These are phyloP conservation scores for Athene cunicularia DNA, from an alignment of 2,113 vertebrate species.

Conservation along the genomic window DNA sequence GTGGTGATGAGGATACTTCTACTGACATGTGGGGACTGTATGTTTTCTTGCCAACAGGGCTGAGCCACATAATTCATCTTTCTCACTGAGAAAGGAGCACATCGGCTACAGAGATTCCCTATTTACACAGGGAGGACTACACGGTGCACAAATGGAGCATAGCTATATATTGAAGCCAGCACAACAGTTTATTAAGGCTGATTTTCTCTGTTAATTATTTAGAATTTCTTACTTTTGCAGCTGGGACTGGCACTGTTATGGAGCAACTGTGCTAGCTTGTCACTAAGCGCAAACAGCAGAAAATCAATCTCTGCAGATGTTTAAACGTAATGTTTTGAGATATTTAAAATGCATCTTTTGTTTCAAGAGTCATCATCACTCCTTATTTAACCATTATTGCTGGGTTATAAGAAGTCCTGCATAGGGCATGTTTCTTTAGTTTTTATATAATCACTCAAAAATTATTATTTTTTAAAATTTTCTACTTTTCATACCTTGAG, in stretches of 20 bases:
- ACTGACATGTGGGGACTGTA: slow-evolving; percentile 39
- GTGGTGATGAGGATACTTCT: slow-evolving; percentile 50
- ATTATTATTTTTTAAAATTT: neutral
- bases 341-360: neutral
- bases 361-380: neutral
- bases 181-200: neutral
- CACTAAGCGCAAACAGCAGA: neutral
- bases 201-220: neutral
- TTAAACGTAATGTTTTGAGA: neutral
- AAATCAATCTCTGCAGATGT: neutral
- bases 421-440: neutral
- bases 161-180: neutral
- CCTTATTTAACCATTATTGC: neutral
- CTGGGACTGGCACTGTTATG: neutral
- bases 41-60: slow-evolving; percentile 15
- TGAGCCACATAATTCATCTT: slow-evolving; percentile 56
- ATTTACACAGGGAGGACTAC: neutral
- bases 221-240: neutral
- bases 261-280: neutral
- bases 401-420: neutral
- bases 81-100: neutral
- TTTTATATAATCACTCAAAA: neutral
- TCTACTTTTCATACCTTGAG: neutral
- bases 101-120: neutral
- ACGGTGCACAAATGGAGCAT: neutral